These are phyloP conservation scores for Gallinago solitaria DNA, from an alignment of 2,797 vertebrate species.

Conservation along the genomic window DNA sequence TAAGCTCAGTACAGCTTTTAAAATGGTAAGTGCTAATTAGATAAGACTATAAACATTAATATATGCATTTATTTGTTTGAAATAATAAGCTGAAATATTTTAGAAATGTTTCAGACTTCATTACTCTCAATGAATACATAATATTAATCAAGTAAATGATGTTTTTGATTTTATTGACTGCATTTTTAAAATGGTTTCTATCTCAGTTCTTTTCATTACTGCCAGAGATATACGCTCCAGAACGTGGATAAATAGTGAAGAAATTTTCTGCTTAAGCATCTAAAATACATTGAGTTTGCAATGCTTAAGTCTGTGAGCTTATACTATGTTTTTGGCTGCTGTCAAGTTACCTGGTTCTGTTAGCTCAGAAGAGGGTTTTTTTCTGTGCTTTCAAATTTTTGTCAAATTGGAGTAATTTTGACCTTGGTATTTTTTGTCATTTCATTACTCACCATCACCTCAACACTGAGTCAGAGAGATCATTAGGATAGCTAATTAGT, in stretches of 20 bases:
- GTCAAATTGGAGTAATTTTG: background rate
- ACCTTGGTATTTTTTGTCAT: slow-evolving; percentile 22
- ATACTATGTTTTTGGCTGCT: background rate
- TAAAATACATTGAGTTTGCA: background rate
- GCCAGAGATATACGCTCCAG: background rate
- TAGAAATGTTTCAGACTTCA: background rate
- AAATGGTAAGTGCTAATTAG: background rate
- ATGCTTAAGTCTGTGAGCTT: background rate
- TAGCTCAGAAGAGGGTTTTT: background rate
- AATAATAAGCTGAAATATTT: background rate
- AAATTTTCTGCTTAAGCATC: background rate
- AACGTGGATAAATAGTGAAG: background rate
- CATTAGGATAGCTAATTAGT: slow-evolving; percentile 23
- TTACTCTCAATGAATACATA: background rate
- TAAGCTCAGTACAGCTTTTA: background rate
- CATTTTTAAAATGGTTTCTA: background rate
- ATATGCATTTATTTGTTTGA: background rate
- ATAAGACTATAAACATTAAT: background rate
- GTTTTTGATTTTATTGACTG: background rate
- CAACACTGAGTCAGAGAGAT: slow-evolving; percentile 16
- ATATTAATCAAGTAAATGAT: background rate
- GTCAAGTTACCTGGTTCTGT: background rate
- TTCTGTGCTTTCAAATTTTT: slow-evolving; percentile 2
- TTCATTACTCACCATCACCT: slow-evolving; percentile 19
- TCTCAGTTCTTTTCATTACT: background rate